Conservation (phyloP, 2,113 vertebrate genomes). For the Hylia prasina region DNA sequence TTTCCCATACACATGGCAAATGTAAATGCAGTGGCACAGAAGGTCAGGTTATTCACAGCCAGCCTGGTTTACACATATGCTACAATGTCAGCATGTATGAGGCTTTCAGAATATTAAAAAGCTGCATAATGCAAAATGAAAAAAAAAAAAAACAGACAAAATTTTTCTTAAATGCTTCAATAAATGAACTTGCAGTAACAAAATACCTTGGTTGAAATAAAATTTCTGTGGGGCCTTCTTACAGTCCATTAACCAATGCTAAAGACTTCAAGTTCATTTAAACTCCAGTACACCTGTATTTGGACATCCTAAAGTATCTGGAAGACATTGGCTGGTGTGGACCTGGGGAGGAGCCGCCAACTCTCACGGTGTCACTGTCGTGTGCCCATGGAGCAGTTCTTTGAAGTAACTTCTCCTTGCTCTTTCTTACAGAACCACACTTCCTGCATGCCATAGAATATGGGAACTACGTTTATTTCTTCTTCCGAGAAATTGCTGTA, state of each 20-base stretch:
- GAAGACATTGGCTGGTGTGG: not conserved
- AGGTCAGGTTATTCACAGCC: not conserved
- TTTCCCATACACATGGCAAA: not conserved
- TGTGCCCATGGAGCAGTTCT: not conserved
- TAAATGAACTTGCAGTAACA: conserved; percentile 52
- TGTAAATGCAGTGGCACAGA: not conserved
- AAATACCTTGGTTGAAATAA: conserved; percentile 29
- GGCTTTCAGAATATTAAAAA: not conserved
- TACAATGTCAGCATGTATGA: not conserved
- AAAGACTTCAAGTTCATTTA: conserved; percentile 4
- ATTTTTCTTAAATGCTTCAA: conserved; percentile 39
- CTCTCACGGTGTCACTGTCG: not conserved
- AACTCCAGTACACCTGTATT: not conserved
- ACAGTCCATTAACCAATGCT: conserved; percentile 50
- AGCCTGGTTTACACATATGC: not conserved
- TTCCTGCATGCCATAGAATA: conserved; percentile 98
- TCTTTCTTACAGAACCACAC: conserved; percentile 87
- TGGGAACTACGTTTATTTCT: conserved; percentile 97
- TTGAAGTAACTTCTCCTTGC: not conserved
- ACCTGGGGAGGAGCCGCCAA: not conserved
- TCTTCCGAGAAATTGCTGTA: conserved; percentile 96
- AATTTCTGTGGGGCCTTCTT: conserved; percentile 46
- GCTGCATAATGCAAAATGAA: not conserved
- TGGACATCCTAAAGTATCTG: not conserved
- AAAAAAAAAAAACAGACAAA: not conserved